Evolutionary conservation across 2,113 vertebrate species (phyloP).

Genomic region (Sardina pilchardus): DNA sequence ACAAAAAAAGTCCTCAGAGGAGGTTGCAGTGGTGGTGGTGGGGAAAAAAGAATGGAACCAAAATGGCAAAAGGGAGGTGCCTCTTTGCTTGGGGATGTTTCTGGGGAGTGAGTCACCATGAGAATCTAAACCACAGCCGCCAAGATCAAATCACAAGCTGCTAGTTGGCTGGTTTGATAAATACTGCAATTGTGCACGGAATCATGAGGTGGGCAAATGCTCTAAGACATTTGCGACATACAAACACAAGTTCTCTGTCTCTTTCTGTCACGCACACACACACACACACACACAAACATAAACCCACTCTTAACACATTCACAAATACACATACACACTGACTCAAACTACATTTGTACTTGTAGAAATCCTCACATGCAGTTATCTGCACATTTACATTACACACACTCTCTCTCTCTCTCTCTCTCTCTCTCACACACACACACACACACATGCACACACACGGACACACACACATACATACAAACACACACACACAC

Average conservation of each 20-base stretch:
- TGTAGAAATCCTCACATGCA: too few relatives aligned
- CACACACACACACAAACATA: constrained; percentile 23
- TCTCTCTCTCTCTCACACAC: too few relatives aligned
- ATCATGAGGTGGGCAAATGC: not conserved
- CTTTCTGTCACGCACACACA: not conserved
- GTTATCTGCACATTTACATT: too few relatives aligned
- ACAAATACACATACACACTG: not conserved
- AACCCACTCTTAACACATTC: not conserved
- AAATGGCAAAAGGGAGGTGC: not conserved
- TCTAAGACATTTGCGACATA: not conserved
- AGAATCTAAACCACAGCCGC: not conserved
- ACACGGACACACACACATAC: too few relatives aligned
- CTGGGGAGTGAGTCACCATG: not conserved
- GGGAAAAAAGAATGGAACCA: not conserved
- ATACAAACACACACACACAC: too few relatives aligned
- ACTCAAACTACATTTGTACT: too few relatives aligned
- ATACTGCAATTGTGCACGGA: not conserved
- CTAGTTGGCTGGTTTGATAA: not conserved
- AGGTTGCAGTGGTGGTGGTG: too few relatives aligned
- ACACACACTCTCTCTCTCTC: too few relatives aligned
- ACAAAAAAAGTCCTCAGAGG: not conserved
- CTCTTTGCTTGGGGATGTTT: not conserved
- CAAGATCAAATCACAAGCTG: not conserved
- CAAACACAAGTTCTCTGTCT: not conserved
- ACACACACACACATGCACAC: too few relatives aligned